These are phyloP conservation scores for Psix sp. DNA, from an alignment of 1,140 invertebrate genomes.

Conservation along the genomic window DNA sequence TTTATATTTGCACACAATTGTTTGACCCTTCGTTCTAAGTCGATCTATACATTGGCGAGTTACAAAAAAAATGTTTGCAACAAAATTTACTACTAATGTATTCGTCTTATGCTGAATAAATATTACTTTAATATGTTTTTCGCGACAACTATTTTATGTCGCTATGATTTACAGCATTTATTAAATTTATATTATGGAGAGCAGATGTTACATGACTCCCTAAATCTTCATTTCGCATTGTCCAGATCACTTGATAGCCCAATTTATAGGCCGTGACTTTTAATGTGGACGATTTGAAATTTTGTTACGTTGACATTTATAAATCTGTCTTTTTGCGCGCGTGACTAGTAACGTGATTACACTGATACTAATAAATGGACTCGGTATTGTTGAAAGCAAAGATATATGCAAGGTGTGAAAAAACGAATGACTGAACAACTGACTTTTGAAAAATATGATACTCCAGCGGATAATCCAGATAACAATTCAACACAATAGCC, in stretches of 20 bases:
- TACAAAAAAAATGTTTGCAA: no score
- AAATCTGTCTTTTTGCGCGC: slow-evolving; percentile 47
- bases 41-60: no score
- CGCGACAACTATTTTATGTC: no score
- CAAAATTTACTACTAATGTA: no score
- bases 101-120: no score
- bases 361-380: slow-evolving; percentile 59
- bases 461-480: not conserved
- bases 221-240: slow-evolving; percentile 57
- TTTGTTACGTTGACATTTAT: slow-evolving; percentile 50
- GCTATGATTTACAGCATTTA: no score
- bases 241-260: slow-evolving; percentile 46
- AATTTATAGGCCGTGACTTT: slow-evolving; percentile 55
- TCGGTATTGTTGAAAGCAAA: slow-evolving; percentile 41
- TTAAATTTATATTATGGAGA: slow-evolving; percentile 52
- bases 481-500: no score
- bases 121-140: no score
- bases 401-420: slow-evolving; percentile 31
- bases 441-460: not conserved
- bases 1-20: slow-evolving; percentile 60
- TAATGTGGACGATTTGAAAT: slow-evolving; percentile 50
- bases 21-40: slow-evolving; percentile 52
- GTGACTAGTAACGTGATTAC: slow-evolving; percentile 48
- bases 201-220: slow-evolving; percentile 47
- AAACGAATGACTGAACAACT: slow-evolving; percentile 38